Percentiles rank a stretch among this genome's conserved stretches.
phyloP scores from a whole-genome alignment of 2,797 vertebrate genomes.

The Amblyraja radiata region DNA sequence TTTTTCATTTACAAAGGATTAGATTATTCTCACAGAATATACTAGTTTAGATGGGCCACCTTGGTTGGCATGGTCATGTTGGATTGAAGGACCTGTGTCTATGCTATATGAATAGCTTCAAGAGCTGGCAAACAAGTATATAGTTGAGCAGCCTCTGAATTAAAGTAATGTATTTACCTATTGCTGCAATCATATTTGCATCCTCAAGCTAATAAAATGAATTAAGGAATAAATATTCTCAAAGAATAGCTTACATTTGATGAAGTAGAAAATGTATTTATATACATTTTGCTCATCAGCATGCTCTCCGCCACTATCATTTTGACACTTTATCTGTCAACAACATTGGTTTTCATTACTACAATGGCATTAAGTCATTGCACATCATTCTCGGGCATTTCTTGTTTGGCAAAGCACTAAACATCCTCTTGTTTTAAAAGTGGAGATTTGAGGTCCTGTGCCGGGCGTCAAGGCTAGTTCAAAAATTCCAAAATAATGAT shows the following conservation, averaged over 20 bases:
- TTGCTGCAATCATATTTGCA: background rate
- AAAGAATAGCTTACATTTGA: background rate
- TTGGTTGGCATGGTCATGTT: too few relatives aligned
- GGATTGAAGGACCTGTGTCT: too few relatives aligned
- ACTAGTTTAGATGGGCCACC: too few relatives aligned
- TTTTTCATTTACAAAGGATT: background rate
- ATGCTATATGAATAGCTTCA: too few relatives aligned
- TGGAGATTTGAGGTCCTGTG: background rate
- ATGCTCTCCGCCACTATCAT: background rate
- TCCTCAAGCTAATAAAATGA: background rate
- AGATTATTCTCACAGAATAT: background rate
- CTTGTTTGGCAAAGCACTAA: background rate
- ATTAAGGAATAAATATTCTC: background rate
- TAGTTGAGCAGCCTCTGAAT: too few relatives aligned
- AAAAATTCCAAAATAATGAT: background rate
- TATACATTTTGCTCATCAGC: background rate
- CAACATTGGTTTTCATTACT: background rate
- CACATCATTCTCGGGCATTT: background rate
- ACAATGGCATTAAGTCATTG: background rate
- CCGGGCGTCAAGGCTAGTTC: background rate
- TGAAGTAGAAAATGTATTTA: background rate
- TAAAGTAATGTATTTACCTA: background rate
- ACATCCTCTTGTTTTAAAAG: background rate
- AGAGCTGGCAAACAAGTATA: too few relatives aligned
- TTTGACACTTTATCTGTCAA: background rate